Base-by-base conservation (phyloP, 2,797 vertebrate genomes). In the Phyllotis vaccarum region DNA sequence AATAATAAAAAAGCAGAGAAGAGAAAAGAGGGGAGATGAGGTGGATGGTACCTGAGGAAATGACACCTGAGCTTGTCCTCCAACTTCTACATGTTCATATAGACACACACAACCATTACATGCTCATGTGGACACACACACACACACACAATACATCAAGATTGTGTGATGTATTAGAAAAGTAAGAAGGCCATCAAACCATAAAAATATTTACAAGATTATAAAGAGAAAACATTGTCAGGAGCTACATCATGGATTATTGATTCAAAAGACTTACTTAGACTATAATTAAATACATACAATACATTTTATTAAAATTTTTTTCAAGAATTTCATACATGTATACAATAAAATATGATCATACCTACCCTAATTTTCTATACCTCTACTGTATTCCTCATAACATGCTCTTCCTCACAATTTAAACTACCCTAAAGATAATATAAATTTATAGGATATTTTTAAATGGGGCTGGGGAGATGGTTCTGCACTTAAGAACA, bases 381-480 rank as follows among this genome's bases (percentile, higher is more conserved):
- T 49, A 24, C 22, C 6, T 86, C 83, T 37, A 68, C 46, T 86
- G 21, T 68, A 86, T n/a, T 68, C 64, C 34, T 68, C 46, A 14
- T 27, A 86, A 22, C 34, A n/a, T 68, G 40, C 68, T 66, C 46
- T 68, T 37, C 46, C 64, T 70, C 46, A 43, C 58, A 46, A 88
- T n/a, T 79, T 87, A 90, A 95, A 93, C 54, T 92, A 94, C 56
- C 83, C 87, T 92, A 49, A 92, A 88, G 43, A 81, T 72, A 93
- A 95, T 89, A 46, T 83, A 83, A 93, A 93, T 96, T 93, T 79
- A 95, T 31, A 96, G 91, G 54, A 19, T 75, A 94, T 86, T 95
- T 97, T 92, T 31, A 85, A 85, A 85, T 85, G 29, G 60, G 29
- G 11, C 81, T 24, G 11, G 40, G 64, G 60, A 85, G 29, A 66